Base-by-base conservation (phyloP, 2,888 invertebrate species). In the Homarus gammarus region DNA sequence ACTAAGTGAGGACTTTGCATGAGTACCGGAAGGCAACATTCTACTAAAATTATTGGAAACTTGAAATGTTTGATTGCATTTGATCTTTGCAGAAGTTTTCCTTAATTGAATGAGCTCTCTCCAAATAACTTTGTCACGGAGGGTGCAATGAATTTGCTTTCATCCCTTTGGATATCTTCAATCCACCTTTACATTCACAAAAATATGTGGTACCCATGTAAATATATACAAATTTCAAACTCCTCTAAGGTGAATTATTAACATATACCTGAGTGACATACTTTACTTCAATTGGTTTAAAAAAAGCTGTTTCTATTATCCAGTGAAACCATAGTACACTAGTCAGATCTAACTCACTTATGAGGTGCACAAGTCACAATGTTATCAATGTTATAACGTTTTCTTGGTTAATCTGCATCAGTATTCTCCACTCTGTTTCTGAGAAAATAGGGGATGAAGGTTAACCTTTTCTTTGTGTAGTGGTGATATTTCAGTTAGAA, bases 161-260 rank as follows among this genome's bases (percentile, higher is more conserved):
- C 56, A 73, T 84, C 40, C 72, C 75, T 84, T 72, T 84, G 27
- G 12, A 40, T 75, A 33, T 33, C 61, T 75, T 84, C 44, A 84
- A n/a, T 27, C 64, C 27, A 64, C 18, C 61, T 64, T 64, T 27
- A 64, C 61, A 64, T 64, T 64, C 61, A 56, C 56, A 8, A 27
- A 5, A 27, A 27, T 64, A 27, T 78, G 12, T 56, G 36, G 33
- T 51, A 31, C 27, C n/a, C 18, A 38, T 31, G 40, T 84, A 75
- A 75, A 84, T 84, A 84, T 84, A 84, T 61, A 56, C 75, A 75
- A 40, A 75, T 36, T n/a, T 84, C n/a, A 75, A 38, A 49, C 84
- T 84, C 73, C 70, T 82, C 2, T 40, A 36, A 68, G n/a, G n/a
- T n/a, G n/a, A n/a, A n/a, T n/a, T n/a, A n/a, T n/a, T n/a, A 51